Base-by-base conservation (phyloP, 2,888 invertebrate genomes). In the Tetheella fluctuosa region DNA sequence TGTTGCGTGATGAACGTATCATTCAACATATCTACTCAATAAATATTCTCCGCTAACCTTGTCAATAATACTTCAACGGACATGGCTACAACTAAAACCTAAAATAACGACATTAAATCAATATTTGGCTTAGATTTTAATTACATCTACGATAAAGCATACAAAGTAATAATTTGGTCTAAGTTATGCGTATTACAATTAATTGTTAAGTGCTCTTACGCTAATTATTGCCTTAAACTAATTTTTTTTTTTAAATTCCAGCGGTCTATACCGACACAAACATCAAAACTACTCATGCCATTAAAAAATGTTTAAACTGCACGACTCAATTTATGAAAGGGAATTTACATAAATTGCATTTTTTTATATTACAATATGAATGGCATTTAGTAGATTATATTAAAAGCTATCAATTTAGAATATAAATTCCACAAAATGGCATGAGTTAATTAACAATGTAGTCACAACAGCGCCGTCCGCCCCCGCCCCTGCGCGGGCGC, bases 61-160 rank as follows among this genome's bases (percentile, higher is more conserved):
- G 80, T 78, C 85, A 84, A 85, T 93, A 93, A 92, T 91, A 92
- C 92, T 92, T 90, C 83, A 83, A 84, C 85, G 88, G 88, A 88
- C 85, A 87, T 84, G 78, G 79, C 86, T 83, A 80, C 68, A 77
- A 79, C 83, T 88, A 89, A 48, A 86, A 82, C 80, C 85, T 89
- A 90, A 73, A 74, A 72, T 87, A 89, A 88, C 84, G 81, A 88
- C 82, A 87, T 90, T 86, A 89, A 91, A 89, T 90, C 91, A 92
- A 93, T 93, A 91, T 93, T 93, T 93, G 93, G 93, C 93, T 92
- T 93, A 93, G 85, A 90, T 88, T 91, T 86, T 91, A 92, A 92
- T 89, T 93, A 91, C 71, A 86, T 80, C 91, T 93, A 93, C 79
- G 74, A 90, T 90, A 92, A 93, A 93, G 92, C 91, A 91, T 85